Percentiles rank a stretch among this genome's conserved stretches.
Evolutionary conservation across 2,797 vertebrate genomes (phyloP).

Genomic region (Dermochelys coriacea): DNA sequence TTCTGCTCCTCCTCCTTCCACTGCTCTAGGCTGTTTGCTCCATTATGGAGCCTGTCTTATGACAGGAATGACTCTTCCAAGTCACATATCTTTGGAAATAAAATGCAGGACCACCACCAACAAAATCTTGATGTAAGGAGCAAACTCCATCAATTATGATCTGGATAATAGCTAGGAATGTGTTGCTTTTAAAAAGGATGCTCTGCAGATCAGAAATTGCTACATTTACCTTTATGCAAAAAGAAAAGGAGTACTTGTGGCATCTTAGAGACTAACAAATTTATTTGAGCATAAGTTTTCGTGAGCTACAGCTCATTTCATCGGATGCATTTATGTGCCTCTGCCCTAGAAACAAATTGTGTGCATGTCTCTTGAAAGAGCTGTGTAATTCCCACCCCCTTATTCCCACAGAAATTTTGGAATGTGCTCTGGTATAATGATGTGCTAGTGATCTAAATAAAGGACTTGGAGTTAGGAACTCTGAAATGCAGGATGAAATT

Average conservation of each 20-base stretch:
- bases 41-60: neutral
- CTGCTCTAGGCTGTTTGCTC: neutral
- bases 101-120: neutral
- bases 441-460: neutral
- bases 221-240: neutral
- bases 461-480: neutral
- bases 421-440: fast-evolving
- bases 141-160: neutral
- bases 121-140: neutral
- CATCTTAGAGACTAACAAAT: too few species aligned
- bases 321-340: too few species aligned
- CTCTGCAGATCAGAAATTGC: neutral
- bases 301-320: too few species aligned
- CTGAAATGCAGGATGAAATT: neutral
- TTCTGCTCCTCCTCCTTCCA: neutral
- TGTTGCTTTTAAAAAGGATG: neutral
- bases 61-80: neutral
- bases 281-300: too few species aligned
- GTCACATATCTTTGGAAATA: neutral
- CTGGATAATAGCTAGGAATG: neutral
- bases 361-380: neutral
- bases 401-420: neutral
- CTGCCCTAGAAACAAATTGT: neutral
- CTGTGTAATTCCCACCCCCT: neutral
- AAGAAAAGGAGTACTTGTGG: too few species aligned